phyloP scores from a whole-genome alignment of 2,113 vertebrate species.

The Lates calcarifer region DNA sequence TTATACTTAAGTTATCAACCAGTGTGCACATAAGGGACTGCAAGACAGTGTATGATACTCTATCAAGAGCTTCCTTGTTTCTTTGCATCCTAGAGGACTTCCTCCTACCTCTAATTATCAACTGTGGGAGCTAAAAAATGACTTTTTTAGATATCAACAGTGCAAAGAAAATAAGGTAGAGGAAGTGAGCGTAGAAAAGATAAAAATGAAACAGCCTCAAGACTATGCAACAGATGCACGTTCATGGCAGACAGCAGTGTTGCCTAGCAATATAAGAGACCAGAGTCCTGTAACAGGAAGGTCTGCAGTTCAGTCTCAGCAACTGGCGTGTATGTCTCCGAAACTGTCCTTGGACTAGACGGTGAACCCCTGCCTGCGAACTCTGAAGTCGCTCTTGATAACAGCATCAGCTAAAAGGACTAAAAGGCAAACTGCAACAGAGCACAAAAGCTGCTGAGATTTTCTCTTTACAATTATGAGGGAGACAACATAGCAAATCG shows the following conservation, averaged over 20 bases:
- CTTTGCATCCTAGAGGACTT: slow-evolving; percentile 3
- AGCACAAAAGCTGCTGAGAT: slow-evolving; percentile 12
- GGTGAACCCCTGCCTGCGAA: slow-evolving; percentile 14
- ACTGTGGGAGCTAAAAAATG: background rate
- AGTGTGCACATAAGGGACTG: slow-evolving; percentile 50
- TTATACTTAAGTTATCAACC: slow-evolving; percentile 61
- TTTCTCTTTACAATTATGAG: background rate
- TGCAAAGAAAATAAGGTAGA: background rate
- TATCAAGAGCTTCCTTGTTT: slow-evolving; percentile 14
- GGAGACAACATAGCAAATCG: background rate
- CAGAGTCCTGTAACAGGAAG: slow-evolving; percentile 52
- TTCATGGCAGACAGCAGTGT: slow-evolving; percentile 63
- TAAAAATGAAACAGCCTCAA: slow-evolving; percentile 33
- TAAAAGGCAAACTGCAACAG: slow-evolving; percentile 19
- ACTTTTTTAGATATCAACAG: background rate
- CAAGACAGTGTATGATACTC: slow-evolving; percentile 32
- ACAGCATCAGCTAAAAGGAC: slow-evolving; percentile 31
- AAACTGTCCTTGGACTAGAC: slow-evolving; percentile 48
- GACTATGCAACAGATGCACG: slow-evolving; percentile 54
- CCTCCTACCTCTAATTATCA: slow-evolving; percentile 9
- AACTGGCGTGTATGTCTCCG: slow-evolving; percentile 41
- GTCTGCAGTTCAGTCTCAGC: slow-evolving; percentile 53
- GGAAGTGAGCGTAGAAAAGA: background rate
- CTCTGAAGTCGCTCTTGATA: background rate
- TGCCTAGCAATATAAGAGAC: slow-evolving; percentile 73